Base-by-base conservation (phyloP, 1,140 invertebrate species). In the Musca domestica region DNA sequence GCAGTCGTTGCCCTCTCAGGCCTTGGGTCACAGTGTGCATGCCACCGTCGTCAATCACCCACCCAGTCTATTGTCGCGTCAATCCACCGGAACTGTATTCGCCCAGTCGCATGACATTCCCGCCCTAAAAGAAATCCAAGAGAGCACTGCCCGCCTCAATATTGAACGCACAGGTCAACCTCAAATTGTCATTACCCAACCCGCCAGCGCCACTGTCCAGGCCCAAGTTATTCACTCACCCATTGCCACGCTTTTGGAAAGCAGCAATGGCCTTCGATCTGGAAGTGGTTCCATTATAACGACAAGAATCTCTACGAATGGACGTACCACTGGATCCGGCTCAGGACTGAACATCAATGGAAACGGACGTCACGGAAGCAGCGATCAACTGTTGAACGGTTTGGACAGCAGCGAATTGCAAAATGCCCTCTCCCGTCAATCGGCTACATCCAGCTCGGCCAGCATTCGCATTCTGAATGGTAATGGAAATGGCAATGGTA, bases 151-250 rank as follows among this genome's bases (percentile, higher is more conserved):
- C 2, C 75, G 75, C 3, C 66, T 77, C 0, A 72, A 70, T 30
- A 77, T 80, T 49, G 78, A 80, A 61, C 76, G 78, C 56, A 76
- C 61, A 6, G 56, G 64, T 14, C 67, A 67, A 5, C 74, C 78
- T 25, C 73, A 76, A 0, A 20, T 80, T 54, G 72, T 80, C 2
- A 63, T 80, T 1, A 63, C 74, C 0, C 77, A 78, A 27, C 78
- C 78, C 2, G 72, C 78, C 10, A 78, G 75, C 67, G 78, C 78
- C n/a, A 74, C 76, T 2, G 73, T 80, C 4, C 78, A 80, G 46
- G 78, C 78, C 12, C 76, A 76, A 17, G 68, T 80, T 19, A 77
- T 80, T 17, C 74, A 76, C 17, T 75, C 76, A 0, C 78, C 78
- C 0, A 48, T 80, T 47, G 49, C 78, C 1, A 34, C 66, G 3